phyloP scores from a whole-genome alignment of 2,888 invertebrate species.

The Cinara cedri region DNA sequence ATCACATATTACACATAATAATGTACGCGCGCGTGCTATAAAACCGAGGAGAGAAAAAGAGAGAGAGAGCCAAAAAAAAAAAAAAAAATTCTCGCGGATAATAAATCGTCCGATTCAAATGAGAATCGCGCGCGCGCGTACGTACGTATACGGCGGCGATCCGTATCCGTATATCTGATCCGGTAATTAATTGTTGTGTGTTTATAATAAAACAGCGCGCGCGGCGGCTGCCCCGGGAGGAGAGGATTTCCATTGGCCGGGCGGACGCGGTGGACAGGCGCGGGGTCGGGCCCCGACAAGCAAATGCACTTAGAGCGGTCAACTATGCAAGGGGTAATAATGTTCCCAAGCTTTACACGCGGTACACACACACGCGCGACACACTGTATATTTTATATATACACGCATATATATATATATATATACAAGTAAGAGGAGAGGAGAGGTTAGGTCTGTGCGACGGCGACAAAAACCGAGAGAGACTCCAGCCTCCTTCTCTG shows the following conservation, averaged over 20 bases:
- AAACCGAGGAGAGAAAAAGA: neutral
- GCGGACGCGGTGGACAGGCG: slow-evolving; percentile 30
- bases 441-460: slow-evolving; percentile 23
- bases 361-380: neutral
- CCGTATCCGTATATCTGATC: slow-evolving; percentile 56
- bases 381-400: too few species aligned
- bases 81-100: slow-evolving; percentile 40
- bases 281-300: slow-evolving; percentile 48
- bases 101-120: slow-evolving; percentile 53
- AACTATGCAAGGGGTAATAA: slow-evolving; percentile 57
- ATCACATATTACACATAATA: too few species aligned
- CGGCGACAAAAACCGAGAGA: neutral
- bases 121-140: slow-evolving; percentile 39
- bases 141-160: slow-evolving; percentile 54
- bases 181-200: slow-evolving; percentile 57
- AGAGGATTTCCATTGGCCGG: slow-evolving; percentile 49
- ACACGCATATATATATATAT: neutral
- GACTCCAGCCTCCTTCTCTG: neutral
- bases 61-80: neutral
- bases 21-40: neutral
- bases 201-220: slow-evolving; percentile 55
- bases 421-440: neutral
- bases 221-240: slow-evolving; percentile 19
- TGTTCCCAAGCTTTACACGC: slow-evolving; percentile 51
- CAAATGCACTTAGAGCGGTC: slow-evolving; percentile 57